phyloP scores from a whole-genome alignment of 2,797 vertebrate genomes.

The Emys orbicularis region DNA sequence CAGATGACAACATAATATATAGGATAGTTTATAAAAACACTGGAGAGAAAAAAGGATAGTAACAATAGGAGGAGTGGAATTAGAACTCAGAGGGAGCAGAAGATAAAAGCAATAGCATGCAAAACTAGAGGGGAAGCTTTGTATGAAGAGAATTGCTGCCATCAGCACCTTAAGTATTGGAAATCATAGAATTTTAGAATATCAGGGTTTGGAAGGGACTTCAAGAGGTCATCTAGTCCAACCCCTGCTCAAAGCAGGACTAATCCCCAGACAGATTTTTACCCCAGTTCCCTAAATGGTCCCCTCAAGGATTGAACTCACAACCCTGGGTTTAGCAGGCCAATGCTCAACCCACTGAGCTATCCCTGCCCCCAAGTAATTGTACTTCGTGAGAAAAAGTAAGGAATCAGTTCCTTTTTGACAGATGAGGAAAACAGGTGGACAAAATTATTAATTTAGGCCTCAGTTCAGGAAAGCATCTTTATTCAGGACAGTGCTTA shows the following conservation, averaged over 20 bases:
- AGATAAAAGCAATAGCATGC: constrained; percentile 1
- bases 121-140: background rate
- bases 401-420: background rate
- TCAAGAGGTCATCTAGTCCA: no score
- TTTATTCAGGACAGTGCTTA: background rate
- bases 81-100: background rate
- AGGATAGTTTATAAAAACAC: background rate
- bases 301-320: no score
- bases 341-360: no score
- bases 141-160: background rate
- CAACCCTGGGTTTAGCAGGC: no score
- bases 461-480: background rate
- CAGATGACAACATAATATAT: background rate
- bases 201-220: no score
- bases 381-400: accelerated
- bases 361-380: no score
- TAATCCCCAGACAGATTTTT: no score
- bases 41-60: background rate
- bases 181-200: background rate
- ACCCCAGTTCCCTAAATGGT: no score
- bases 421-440: background rate
- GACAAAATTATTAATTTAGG: background rate
- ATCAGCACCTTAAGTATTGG: background rate
- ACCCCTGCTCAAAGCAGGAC: no score
- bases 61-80: background rate